A percentile compares a stretch with the other conserved stretches of the same genome.
Evolutionary conservation across 2,113 vertebrate species (phyloP).

Genomic region (Lamprotornis superbus): DNA sequence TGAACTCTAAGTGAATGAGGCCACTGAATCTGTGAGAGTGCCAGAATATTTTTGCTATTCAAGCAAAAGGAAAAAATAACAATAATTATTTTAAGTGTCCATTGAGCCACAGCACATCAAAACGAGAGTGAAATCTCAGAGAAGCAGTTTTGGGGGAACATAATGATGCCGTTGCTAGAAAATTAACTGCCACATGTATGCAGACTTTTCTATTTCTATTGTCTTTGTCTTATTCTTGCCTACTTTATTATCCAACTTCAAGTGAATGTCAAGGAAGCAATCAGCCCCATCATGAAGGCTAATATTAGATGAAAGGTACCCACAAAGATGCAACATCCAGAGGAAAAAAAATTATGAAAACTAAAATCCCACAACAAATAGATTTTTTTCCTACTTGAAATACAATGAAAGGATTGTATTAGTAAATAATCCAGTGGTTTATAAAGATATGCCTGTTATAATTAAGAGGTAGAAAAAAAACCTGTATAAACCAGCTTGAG

Average conservation of each 20-base stretch:
- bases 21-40: background rate
- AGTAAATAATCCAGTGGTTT: background rate
- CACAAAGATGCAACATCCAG: background rate
- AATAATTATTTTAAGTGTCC: background rate
- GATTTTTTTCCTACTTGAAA: slow-evolving; percentile 13
- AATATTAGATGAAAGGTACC: background rate
- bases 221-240: background rate
- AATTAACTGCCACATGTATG: background rate
- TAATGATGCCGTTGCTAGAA: background rate
- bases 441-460: background rate
- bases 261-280: background rate
- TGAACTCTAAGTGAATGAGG: background rate
- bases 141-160: background rate
- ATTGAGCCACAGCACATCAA: background rate
- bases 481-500: background rate
- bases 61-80: background rate
- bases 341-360: background rate
- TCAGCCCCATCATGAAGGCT: background rate
- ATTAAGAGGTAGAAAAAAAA: background rate
- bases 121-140: background rate
- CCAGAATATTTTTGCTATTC: background rate
- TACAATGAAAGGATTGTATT: background rate
- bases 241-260: background rate
- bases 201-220: background rate
- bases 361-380: background rate